A percentile compares a stretch with the other conserved stretches of the same genome.
phyloP scores from a whole-genome alignment of 1,140 invertebrate genomes.

The Parasteatoda tepidariorum region DNA sequence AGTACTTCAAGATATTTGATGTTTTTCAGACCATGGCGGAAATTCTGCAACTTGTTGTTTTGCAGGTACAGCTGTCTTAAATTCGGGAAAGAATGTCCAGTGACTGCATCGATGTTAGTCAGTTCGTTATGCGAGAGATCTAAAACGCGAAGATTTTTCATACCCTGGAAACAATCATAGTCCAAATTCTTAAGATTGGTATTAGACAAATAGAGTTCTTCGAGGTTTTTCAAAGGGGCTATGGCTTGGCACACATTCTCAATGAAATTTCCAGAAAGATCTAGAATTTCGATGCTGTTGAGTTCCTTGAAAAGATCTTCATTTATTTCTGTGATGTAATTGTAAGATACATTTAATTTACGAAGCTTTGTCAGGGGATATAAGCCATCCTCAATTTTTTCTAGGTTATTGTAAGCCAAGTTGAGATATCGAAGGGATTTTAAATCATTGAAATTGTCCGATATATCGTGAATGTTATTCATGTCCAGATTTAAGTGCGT shows the following conservation, averaged over 20 bases:
- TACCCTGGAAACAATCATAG: constrained; percentile 10
- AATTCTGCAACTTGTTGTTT: constrained; percentile 3
- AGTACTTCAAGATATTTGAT: constrained; percentile 12
- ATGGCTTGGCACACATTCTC: not conserved
- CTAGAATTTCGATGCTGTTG: constrained; percentile 11
- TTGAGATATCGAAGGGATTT: constrained; percentile 67
- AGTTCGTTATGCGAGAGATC: constrained; percentile 84
- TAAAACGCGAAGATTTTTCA: constrained; percentile 73
- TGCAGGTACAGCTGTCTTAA: not conserved
- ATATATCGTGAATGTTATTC: constrained; percentile 19
- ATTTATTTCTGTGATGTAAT: constrained; percentile 71
- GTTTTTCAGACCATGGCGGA: constrained; percentile 32
- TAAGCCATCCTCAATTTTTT: constrained; percentile 71
- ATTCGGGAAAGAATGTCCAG: constrained; percentile 28
- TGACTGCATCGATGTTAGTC: constrained; percentile 64
- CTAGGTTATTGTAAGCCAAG: constrained; percentile 74
- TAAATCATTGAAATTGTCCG: constrained; percentile 22
- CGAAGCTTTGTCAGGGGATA: constrained; percentile 73
- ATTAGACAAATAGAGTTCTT: constrained; percentile 21
- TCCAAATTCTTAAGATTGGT: constrained; percentile 67
- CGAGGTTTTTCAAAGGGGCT: constrained; percentile 31
- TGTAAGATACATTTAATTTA: constrained; percentile 74
- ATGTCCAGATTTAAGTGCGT: not conserved
- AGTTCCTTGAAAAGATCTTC: constrained; percentile 16
- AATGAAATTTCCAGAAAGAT: constrained; percentile 46